Conservation (phyloP, 2,113 vertebrate genomes). For the Argyrosomus japonicus region DNA sequence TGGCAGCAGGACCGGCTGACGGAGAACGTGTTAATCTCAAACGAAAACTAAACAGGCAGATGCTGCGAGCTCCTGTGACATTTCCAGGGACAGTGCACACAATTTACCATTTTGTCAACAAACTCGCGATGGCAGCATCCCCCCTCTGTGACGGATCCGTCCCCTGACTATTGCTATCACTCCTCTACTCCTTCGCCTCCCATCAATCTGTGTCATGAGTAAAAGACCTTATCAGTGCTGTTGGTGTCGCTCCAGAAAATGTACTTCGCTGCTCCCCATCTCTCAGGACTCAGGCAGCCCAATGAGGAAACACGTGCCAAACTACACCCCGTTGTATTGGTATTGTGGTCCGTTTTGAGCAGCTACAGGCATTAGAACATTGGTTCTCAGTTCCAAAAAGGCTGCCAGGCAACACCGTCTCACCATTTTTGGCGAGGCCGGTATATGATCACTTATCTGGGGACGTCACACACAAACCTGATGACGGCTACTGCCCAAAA, state of each 20-base stretch:
- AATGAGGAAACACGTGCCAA: slow-evolving; percentile 26
- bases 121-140: slow-evolving; percentile 53
- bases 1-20: slow-evolving; percentile 22
- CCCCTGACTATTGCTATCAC: slow-evolving; percentile 63
- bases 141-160: slow-evolving; percentile 37
- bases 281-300: slow-evolving; percentile 29
- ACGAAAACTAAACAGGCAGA: slow-evolving; percentile 44
- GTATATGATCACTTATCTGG: neutral
- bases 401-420: neutral
- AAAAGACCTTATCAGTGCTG: slow-evolving; percentile 72
- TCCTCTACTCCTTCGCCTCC: slow-evolving; percentile 51
- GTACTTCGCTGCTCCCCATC: slow-evolving; percentile 47
- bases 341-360: neutral
- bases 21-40: slow-evolving; percentile 55
- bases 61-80: slow-evolving; percentile 56
- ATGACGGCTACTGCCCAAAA: neutral
- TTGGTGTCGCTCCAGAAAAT: slow-evolving; percentile 71
- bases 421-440: neutral
- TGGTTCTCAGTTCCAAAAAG: neutral
- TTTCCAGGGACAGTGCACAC: slow-evolving; percentile 74
- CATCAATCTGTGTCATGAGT: slow-evolving; percentile 72
- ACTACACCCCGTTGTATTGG: neutral
- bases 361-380: neutral
- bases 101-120: slow-evolving; percentile 73
- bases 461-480: neutral